Conservation (phyloP, 2,113 vertebrate species). For the Corythornis madagascariensis region DNA sequence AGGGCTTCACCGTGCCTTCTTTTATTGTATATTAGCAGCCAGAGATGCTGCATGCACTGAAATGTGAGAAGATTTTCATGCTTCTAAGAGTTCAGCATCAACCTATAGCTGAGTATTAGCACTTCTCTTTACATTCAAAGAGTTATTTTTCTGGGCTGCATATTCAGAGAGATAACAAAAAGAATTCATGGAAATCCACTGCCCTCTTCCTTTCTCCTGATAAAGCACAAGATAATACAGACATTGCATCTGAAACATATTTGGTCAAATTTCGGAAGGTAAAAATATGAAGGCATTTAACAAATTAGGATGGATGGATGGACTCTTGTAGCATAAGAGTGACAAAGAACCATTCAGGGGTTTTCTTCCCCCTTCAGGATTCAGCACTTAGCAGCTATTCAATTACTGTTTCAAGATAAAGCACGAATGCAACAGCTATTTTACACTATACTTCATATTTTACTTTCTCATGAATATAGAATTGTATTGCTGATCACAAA, state of each 20-base stretch:
- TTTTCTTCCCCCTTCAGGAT: neutral
- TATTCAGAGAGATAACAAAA: neutral
- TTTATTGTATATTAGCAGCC: neutral
- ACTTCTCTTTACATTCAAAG: neutral
- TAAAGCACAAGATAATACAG: neutral
- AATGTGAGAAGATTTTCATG: neutral
- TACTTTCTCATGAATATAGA: neutral
- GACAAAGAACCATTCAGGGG: neutral
- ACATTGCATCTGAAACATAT: neutral
- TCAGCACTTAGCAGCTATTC: constrained; percentile 37
- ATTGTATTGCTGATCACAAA: constrained; percentile 6
- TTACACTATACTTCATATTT: neutral
- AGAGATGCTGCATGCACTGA: neutral
- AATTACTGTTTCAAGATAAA: constrained; percentile 16
- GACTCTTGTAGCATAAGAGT: neutral
- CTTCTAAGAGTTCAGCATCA: neutral
- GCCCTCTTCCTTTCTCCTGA: neutral
- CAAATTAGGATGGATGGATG: constrained; percentile 27
- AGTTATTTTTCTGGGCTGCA: neutral
- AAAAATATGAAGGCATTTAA: neutral
- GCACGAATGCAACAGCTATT: constrained; percentile 25
- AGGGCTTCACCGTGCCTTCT: neutral
- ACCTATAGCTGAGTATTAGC: neutral
- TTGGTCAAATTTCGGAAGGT: neutral
- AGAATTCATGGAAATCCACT: neutral